Conservation (phyloP, 2,113 vertebrate species). For the Gavia stellata region DNA sequence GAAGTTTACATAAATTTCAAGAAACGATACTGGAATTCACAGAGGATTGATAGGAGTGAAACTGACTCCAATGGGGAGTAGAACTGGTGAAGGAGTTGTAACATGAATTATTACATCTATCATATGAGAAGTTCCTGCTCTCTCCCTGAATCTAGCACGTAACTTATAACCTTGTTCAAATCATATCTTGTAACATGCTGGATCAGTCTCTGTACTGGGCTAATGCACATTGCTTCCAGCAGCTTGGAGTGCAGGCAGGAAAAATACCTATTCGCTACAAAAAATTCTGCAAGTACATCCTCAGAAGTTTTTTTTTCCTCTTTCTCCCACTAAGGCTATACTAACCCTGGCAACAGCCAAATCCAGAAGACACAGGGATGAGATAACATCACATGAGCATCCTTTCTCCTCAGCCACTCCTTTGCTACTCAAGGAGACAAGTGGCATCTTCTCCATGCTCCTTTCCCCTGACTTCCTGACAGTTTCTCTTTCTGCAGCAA, state of each 20-base stretch:
- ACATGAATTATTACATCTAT: not conserved
- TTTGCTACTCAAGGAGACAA: not conserved
- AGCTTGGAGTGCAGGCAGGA: not conserved
- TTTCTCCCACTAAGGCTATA: not conserved
- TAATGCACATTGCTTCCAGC: not conserved
- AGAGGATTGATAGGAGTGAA: not conserved
- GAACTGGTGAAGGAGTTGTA: not conserved
- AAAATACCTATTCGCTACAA: not conserved
- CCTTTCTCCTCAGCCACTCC: not conserved
- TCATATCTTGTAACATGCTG: not conserved
- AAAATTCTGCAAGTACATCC: not conserved
- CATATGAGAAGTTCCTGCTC: not conserved
- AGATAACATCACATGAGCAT: not conserved
- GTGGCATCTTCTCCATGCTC: not conserved
- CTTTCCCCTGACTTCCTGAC: not conserved
- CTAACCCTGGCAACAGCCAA: not conserved
- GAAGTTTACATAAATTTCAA: not conserved
- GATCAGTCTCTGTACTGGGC: not conserved
- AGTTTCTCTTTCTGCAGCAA: not conserved
- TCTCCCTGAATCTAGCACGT: not conserved
- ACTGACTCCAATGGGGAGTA: not conserved
- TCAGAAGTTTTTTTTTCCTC: not conserved
- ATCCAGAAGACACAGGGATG: not conserved
- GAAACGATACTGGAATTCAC: not conserved
- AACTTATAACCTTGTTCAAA: not conserved